phyloP scores from a whole-genome alignment of 2,113 vertebrate species.

The Gallinago paraguaiae region DNA sequence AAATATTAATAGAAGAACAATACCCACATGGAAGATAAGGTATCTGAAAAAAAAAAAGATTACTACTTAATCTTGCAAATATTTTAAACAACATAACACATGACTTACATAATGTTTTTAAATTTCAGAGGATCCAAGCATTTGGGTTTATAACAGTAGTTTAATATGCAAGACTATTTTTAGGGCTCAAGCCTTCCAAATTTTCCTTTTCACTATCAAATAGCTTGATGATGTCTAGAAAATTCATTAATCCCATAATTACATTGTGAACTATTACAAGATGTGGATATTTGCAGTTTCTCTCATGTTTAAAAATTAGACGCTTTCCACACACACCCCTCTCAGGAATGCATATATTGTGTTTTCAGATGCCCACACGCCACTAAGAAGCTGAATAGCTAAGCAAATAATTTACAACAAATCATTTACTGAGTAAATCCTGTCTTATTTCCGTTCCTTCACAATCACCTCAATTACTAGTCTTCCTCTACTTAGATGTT shows the following conservation, averaged over 20 bases:
- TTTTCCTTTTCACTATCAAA: not conserved
- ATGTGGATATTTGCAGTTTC: not conserved
- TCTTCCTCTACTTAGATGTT: not conserved
- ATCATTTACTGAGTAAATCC: not conserved
- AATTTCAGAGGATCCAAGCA: not conserved
- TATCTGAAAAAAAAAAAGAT: not conserved
- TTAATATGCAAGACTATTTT: not conserved
- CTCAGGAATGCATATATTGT: not conserved
- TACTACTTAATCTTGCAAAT: not conserved
- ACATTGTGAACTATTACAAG: not conserved
- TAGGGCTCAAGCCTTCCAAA: not conserved
- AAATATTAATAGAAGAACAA: not conserved
- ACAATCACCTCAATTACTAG: not conserved
- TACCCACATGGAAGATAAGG: not conserved
- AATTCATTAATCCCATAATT: not conserved
- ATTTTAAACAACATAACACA: not conserved
- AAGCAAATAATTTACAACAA: not conserved
- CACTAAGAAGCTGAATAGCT: not conserved
- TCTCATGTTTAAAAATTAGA: not conserved
- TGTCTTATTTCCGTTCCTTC: not conserved
- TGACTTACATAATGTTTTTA: not conserved
- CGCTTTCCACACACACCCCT: not conserved
- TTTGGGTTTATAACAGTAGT: not conserved
- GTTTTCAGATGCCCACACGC: not conserved
- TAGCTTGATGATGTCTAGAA: not conserved